These are phyloP conservation scores for Eulemur rubriventer DNA, from an alignment of 2,797 vertebrate species.

Conservation along the genomic window DNA sequence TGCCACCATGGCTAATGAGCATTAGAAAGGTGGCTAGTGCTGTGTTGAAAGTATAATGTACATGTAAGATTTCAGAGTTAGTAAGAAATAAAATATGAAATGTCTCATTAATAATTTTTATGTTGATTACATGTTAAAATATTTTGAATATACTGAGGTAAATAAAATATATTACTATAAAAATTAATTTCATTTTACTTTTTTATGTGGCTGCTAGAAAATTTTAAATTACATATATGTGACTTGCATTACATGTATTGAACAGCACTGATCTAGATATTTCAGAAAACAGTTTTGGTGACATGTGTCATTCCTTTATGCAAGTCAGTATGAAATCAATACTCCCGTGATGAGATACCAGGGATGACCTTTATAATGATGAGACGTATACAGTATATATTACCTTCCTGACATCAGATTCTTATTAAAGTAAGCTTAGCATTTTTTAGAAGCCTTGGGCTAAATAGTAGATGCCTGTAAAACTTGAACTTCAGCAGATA, in stretches of 20 bases:
- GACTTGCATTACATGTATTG: not conserved
- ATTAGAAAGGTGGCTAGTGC: not conserved
- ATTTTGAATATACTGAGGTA: not conserved
- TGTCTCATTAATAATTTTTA: slow-evolving; percentile 4
- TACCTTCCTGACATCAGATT: not conserved
- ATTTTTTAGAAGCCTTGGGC: not conserved
- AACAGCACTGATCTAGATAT: not conserved
- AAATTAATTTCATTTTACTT: not conserved
- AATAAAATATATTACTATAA: not conserved
- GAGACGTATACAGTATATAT: not conserved
- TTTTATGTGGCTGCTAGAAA: not conserved
- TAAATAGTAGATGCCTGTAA: not conserved
- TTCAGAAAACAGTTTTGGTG: not conserved
- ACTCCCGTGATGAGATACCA: not conserved
- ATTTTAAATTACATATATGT: not conserved
- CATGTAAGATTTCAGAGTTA: not conserved
- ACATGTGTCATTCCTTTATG: not conserved
- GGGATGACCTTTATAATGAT: not conserved
- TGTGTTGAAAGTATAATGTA: not conserved
- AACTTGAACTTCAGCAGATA: not conserved
- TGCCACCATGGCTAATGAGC: not conserved
- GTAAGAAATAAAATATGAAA: not conserved
- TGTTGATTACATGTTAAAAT: not conserved
- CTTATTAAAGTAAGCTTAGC: not conserved
- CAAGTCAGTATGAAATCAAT: not conserved